These are phyloP conservation scores for Crocuta crocuta DNA, from an alignment of 2,113 vertebrate genomes.

Conservation along the genomic window DNA sequence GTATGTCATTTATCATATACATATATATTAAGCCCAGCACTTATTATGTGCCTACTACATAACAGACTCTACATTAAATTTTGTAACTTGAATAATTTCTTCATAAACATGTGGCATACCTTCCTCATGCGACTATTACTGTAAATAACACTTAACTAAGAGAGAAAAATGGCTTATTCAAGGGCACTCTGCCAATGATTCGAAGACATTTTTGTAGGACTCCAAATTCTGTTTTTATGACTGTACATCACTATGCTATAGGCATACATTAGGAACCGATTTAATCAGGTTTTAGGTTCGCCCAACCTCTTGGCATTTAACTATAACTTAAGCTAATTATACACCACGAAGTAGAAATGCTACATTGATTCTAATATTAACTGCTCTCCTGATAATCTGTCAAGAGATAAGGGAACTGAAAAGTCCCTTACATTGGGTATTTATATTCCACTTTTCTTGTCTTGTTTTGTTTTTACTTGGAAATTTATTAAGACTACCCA, in stretches of 20 bases:
- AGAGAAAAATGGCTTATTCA: not conserved
- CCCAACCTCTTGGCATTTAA: not conserved
- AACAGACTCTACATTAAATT: not conserved
- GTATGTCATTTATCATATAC: not conserved
- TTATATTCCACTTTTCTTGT: not conserved
- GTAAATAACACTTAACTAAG: not conserved
- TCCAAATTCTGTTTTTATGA: not conserved
- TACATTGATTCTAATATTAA: not conserved
- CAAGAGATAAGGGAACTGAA: not conserved
- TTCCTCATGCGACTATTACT: not conserved
- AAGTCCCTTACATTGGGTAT: not conserved
- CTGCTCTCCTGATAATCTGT: not conserved
- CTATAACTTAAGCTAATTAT: not conserved
- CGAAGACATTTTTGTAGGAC: not conserved
- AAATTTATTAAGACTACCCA: not conserved
- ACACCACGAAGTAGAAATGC: not conserved
- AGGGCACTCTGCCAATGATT: not conserved
- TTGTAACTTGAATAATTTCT: not conserved
- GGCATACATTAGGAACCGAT: not conserved
- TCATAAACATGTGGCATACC: not conserved
- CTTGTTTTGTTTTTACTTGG: not conserved
- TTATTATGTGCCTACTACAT: not conserved
- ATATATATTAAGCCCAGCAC: not conserved
- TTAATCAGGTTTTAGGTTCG: not conserved
- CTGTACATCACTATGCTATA: not conserved